Base-by-base conservation (phyloP, 2,797 vertebrate genomes). In the Thalassophryne amazonica region DNA sequence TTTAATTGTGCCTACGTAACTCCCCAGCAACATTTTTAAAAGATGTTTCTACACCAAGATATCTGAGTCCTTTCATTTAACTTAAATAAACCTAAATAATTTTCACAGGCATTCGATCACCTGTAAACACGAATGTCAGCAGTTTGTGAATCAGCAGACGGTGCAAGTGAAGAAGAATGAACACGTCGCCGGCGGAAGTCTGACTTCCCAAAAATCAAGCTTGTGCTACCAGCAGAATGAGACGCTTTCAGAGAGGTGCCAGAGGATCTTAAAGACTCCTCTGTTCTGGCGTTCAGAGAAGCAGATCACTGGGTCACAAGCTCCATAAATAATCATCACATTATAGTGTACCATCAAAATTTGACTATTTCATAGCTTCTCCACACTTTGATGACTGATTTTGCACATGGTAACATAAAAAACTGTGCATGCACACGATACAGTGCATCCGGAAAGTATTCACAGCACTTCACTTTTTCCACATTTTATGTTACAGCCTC, bases 331-430 rank as follows among this genome's bases (percentile, higher is more conserved):
- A 53, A 49, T 36, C 57, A 47, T 38, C 39, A 3, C 36, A 7
- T 27, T 41, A n/a, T 22, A n/a, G 31, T 47, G 56, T 54, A 61
- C 52, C n/a, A 56, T 45, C 13, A 24, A 45, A 15, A 55, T 39
- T 17, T 40, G 25, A 57, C 36, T 58, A 45, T 60, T 63, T 65
- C 60, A 68, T 83, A 22, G 64, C 60, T 52, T 70, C 36, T 42
- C 40, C 71, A 70, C 65, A 49, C 49, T 62, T 79, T 69, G 54
- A 70, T 76, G 71, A 50, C 71, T 60, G 13, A 63, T 80, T 70
- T 73, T 83, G 38, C 61, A 66, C 76, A 66, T 60, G 61, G 52
- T 67, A 38, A 65, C 67, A 56, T 73, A 70, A 84, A 70, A 84
- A 86, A 54, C 50, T 48, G 48, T 65, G 63, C 69, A 48, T 24